Percentiles rank a stretch among this genome's conserved stretches.
phyloP scores from a whole-genome alignment of 37 sponge, comb jelly and placozoan genomes.

The Geodia barretti region DNA sequence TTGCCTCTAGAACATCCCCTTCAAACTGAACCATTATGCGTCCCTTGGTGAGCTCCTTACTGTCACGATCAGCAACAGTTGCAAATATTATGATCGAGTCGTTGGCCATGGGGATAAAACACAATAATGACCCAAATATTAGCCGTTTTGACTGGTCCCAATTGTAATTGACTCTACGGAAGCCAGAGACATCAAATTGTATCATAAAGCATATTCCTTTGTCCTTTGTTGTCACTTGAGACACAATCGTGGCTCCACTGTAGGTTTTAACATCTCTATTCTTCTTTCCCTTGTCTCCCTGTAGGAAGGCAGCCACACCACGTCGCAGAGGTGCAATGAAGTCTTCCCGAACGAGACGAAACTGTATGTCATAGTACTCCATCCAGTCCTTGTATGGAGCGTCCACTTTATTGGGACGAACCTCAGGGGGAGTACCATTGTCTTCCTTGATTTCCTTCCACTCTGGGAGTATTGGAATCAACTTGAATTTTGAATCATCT shows the following conservation, averaged over 20 bases:
- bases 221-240: conserved; percentile 26
- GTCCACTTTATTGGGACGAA: conserved; percentile 58
- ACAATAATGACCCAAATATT: conserved; percentile 82
- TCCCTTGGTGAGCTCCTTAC: conserved; percentile 54
- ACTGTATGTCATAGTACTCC: conserved; percentile 86
- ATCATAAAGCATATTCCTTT: conserved; percentile 66
- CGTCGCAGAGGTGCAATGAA: conserved; percentile 82
- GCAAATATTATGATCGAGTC: conserved; percentile 54
- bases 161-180: conserved; percentile 27
- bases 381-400: conserved; percentile 69
- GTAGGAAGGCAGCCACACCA: conserved; percentile 64
- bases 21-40: conserved; percentile 46
- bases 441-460: conserved; percentile 40
- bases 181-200: conserved; percentile 46
- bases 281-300: conserved; percentile 23
- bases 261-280: conserved; percentile 69
- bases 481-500: conserved; percentile 53
- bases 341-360: conserved; percentile 86
- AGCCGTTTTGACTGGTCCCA: conserved; percentile 83
- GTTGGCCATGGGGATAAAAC: conserved; percentile 69
- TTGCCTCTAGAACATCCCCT: neutral
- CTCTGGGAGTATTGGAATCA: conserved; percentile 45
- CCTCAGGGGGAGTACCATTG: conserved; percentile 1
- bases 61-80: conserved; percentile 66
- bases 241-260: conserved; percentile 38